Evolutionary conservation across 2,797 vertebrate genomes (phyloP).

Genomic region (Lycodopsis pacificus): DNA sequence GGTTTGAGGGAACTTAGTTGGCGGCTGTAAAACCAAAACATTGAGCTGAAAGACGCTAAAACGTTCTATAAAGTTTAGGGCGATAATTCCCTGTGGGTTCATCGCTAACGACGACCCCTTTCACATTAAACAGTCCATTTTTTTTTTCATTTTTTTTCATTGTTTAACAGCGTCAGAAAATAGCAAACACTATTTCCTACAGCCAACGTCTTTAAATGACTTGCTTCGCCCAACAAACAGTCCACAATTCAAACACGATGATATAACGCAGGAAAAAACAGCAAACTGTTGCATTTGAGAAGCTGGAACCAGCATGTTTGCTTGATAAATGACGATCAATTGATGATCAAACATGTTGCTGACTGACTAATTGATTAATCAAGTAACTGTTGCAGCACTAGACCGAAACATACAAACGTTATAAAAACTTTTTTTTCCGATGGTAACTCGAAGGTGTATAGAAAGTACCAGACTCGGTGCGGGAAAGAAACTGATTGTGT

Average conservation of each 20-base stretch:
- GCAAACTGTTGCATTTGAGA: not conserved
- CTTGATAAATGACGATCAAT: not conserved
- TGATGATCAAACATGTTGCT: not conserved
- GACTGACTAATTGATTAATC: not conserved
- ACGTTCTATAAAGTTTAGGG: not conserved
- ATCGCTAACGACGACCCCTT: not conserved
- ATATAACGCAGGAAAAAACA: not conserved
- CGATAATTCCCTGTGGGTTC: not conserved
- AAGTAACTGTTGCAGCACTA: not conserved
- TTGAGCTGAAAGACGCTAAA: conserved; percentile 6
- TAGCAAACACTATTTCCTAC: not conserved
- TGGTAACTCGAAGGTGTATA: not conserved
- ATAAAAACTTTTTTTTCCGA: not conserved
- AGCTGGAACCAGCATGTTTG: not conserved
- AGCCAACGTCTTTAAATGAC: not conserved
- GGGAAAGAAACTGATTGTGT: not conserved
- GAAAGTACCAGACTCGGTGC: not conserved
- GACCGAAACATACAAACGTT: not conserved
- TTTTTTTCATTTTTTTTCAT: no score
- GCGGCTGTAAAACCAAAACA: conserved; percentile 9
- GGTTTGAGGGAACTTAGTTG: not conserved
- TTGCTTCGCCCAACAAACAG: not conserved
- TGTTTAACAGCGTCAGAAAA: conserved; percentile 1
- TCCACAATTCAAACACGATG: not conserved
- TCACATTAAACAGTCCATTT: not conserved